Percentiles rank a stretch among this genome's conserved stretches.
phyloP scores from a whole-genome alignment of 2,113 vertebrate species.

The Dinomys branickii region DNA sequence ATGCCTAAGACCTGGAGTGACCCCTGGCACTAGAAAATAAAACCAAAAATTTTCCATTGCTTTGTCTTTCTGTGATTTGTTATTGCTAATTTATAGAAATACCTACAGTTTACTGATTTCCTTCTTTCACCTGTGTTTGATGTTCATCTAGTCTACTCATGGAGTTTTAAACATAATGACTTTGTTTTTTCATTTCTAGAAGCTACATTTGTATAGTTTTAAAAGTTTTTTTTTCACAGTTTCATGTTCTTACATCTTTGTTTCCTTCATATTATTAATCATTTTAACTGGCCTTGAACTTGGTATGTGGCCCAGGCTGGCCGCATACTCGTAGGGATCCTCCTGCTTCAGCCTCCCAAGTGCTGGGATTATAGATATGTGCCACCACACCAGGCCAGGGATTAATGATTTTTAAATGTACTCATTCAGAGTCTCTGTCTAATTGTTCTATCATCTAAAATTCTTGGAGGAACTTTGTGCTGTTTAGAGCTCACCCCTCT shows the following conservation, averaged over 20 bases:
- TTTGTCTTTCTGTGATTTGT: not conserved
- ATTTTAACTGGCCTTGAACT: not conserved
- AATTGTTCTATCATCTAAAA: not conserved
- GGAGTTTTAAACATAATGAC: not conserved
- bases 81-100: constrained; percentile 5
- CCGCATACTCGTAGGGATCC: not conserved
- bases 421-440: not conserved
- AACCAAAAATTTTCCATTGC: not conserved
- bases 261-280: not conserved
- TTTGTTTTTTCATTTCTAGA: constrained; percentile 24
- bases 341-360: not conserved
- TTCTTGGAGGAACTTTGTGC: not conserved
- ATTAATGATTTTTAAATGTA: not conserved
- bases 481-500: not conserved
- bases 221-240: not conserved
- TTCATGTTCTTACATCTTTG: not conserved
- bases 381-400: not conserved
- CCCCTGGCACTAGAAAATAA: not conserved
- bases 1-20: not conserved
- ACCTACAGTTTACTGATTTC: not conserved
- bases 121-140: constrained; percentile 30
- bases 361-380: not conserved
- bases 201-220: not conserved
- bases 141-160: not conserved
- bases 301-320: not conserved